phyloP scores from a whole-genome alignment of 2,797 vertebrate species.

The Rhabdomys pumilio region DNA sequence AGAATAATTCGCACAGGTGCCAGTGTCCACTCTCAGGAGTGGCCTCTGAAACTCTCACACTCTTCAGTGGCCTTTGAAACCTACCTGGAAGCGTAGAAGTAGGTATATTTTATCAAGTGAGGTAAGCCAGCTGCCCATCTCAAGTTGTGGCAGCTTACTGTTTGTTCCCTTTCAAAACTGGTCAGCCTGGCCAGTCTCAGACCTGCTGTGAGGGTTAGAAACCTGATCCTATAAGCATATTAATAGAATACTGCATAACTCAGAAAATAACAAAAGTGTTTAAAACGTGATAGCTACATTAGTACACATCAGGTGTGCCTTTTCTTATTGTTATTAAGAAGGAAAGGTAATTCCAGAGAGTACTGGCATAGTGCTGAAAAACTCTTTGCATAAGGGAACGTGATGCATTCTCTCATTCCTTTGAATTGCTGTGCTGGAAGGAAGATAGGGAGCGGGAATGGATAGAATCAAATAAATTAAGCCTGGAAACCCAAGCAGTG shows the following conservation, averaged over 20 bases:
- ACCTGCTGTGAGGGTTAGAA: not conserved
- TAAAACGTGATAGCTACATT: constrained; percentile 50
- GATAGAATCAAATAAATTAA: constrained; percentile 81
- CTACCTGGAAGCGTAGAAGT: not conserved
- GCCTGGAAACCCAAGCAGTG: constrained; percentile 74
- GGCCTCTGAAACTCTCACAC: constrained; percentile 60
- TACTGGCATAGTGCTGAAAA: constrained; percentile 38
- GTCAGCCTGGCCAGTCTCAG: not conserved
- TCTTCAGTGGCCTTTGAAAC: constrained; percentile 60
- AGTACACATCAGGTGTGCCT: not conserved
- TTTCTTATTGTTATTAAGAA: constrained; percentile 57
- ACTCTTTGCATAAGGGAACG: constrained; percentile 53
- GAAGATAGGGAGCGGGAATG: constrained; percentile 67
- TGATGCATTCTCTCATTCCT: constrained; percentile 59
- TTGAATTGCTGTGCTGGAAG: constrained; percentile 66
- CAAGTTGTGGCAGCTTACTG: not conserved
- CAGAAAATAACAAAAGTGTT: constrained; percentile 48
- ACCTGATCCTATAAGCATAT: not conserved
- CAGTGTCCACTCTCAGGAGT: not conserved
- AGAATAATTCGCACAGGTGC: constrained; percentile 70
- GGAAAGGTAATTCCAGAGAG: constrained; percentile 68
- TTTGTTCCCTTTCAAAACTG: constrained; percentile 23
- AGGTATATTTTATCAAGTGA: not conserved
- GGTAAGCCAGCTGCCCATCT: not conserved
- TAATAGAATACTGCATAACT: not conserved